Evolutionary conservation across 2,888 invertebrate genomes (phyloP), one percentile per base, ranked within the genome.

Genomic region (Spodoptera exigua): DNA sequence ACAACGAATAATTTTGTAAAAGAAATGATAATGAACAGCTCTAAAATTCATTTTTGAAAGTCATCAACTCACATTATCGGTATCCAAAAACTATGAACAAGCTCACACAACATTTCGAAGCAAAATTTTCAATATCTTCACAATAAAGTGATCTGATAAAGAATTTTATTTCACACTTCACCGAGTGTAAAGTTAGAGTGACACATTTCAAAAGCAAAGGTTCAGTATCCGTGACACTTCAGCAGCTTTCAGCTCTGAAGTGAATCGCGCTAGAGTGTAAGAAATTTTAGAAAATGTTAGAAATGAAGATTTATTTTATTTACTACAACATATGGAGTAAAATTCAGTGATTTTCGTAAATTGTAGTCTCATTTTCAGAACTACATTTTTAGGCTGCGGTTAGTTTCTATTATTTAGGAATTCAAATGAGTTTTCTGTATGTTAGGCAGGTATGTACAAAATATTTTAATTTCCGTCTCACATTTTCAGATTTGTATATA

Each of bases 161-260:
- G 32, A n/a, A 35, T 49, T 46, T 64, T 37, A 32, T 14, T 53
- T 67, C 51, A 43, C 67, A 48, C 46, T 36, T 34, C 60, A 59
- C 17, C 13, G 21, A 34, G 10, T 46, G 43, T 36, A 21, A 18
- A 43, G 57, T 48, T 32, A 51, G 37, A 27, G 12, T 11, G 35
- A 59, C 57, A 72, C 49, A 12, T 44, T 47, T 60, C 34, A 34
- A 51, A 64, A 51, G 46, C 54, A 34, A n/a, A 53, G 21, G 54
- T 67, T 51, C 21, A 36, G 53, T 66, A 53, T 67, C 48, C 17
- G 41, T 59, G 68, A 66, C 39, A 36, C 46, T 68, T 17, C 37
- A 43, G 51, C 55, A 40, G 32, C 41, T 51, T 67, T 53, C 21
- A 41, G 41, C 40, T 58, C 40, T 49, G 35, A 21, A 46, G 49